Conservation (phyloP, 2,113 vertebrate genomes). For the Catharus bicknelli region DNA sequence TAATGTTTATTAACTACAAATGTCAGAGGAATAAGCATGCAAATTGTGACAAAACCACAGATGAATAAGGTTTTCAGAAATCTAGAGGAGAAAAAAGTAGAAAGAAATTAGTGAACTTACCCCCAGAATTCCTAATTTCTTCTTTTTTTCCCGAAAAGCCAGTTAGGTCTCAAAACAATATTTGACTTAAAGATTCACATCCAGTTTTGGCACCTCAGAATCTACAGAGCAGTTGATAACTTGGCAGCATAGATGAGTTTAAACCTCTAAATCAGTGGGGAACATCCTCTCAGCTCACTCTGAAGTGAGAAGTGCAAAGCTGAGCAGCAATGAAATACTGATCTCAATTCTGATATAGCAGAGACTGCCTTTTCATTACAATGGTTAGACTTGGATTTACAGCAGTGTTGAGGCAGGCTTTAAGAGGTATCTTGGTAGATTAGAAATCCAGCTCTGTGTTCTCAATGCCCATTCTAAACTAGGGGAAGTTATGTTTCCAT, state of each 20-base stretch:
- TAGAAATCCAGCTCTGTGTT: not conserved
- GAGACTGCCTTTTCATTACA: not conserved
- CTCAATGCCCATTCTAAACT: not conserved
- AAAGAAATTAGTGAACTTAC: not conserved
- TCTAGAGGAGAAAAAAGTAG: not conserved
- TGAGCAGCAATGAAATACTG: not conserved
- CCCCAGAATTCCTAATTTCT: not conserved
- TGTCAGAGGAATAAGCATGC: not conserved
- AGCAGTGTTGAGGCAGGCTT: not conserved
- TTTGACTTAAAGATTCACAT: not conserved
- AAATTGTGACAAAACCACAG: not conserved
- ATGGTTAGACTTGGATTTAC: not conserved
- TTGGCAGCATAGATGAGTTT: not conserved
- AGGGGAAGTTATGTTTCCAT: not conserved
- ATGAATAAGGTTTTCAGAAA: not conserved
- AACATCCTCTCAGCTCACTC: not conserved
- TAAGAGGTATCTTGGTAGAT: not conserved
- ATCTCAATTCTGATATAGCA: not conserved
- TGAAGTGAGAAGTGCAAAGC: not conserved
- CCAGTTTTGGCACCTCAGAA: not conserved
- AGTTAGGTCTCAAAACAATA: not conserved
- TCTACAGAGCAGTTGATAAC: not conserved
- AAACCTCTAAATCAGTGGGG: not conserved
- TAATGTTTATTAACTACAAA: not conserved
- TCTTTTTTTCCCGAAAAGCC: not conserved